Percentiles rank a stretch among this genome's conserved stretches.
These are phyloP conservation scores for Phocoena sinus DNA, from an alignment of 2,113 vertebrate genomes.

Conservation along the genomic window DNA sequence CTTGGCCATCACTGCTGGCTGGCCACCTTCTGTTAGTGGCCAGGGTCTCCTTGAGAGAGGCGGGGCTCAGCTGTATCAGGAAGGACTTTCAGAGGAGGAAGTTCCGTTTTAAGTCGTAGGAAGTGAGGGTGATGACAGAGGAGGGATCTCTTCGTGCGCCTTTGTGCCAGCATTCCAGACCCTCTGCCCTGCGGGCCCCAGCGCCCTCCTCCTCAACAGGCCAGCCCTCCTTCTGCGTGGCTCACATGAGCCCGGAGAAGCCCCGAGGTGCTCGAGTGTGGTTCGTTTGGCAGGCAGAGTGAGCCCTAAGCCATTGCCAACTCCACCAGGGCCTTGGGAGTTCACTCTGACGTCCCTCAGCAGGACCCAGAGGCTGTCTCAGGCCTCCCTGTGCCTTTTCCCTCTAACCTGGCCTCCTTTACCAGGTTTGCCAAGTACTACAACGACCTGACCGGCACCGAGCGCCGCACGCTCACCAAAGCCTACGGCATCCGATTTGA, in stretches of 20 bases:
- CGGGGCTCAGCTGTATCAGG: not conserved
- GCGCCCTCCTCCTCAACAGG: not conserved
- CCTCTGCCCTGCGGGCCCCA: not conserved
- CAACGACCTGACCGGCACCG: conserved; percentile 67
- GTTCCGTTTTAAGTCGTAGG: fast-evolving
- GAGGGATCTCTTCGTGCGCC: not conserved
- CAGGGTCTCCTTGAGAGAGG: not conserved
- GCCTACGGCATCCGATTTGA: conserved; percentile 91
- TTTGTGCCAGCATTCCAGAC: not conserved
- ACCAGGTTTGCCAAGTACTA: conserved; percentile 91
- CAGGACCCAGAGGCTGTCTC: not conserved
- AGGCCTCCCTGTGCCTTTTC: too few relatives aligned
- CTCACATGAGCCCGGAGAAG: not conserved
- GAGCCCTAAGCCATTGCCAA: fast-evolving
- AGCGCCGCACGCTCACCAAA: conserved; percentile 87
- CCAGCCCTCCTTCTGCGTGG: not conserved
- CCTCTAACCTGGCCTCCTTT: too few relatives aligned
- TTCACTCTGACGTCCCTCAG: not conserved
- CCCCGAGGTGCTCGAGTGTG: not conserved
- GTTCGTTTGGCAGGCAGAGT: not conserved
- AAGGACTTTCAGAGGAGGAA: not conserved
- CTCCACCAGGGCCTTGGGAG: fast-evolving
- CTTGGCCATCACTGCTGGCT: not conserved
- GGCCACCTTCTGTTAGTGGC: not conserved
- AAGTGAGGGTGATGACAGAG: fast-evolving